Evolutionary conservation across 2,113 vertebrate genomes (phyloP), one percentile per base, ranked within the genome.

Genomic region (Ictalurus punctatus): DNA sequence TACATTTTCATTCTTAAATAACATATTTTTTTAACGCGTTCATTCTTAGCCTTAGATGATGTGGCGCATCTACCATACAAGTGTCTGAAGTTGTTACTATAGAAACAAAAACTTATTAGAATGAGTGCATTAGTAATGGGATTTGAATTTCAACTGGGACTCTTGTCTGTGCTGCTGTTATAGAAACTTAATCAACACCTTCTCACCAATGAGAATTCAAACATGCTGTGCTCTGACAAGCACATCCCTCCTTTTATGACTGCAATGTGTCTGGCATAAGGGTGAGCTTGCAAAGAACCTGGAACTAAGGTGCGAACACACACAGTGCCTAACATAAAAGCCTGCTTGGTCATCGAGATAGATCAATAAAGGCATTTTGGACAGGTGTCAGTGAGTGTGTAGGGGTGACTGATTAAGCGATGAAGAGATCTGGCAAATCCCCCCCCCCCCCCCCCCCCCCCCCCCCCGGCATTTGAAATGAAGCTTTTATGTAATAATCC

Each of bases 401-500:
- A 34, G 59, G 44, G 80, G 87, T 27, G 40, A 30, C 84, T 78
- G 67, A 67, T 37, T 40, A 80, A 61, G 59, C 44, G 34, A 78
- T 87, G 40, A 80, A 73, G 69, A 84, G 37, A 84, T 87, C 30
- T 25, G 86, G 56, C 37, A 86, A 71, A n/a, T n/a, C n/a, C n/a
- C n/a, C n/a, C n/a, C n/a, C n/a, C n/a, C n/a, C n/a, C n/a, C n/a
- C n/a, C n/a, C n/a, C n/a, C n/a, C n/a, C n/a, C n/a, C n/a, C n/a
- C n/a, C 54, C 9, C 4, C 10, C n/a, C 8, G 21, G 54, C 58
- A 13, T 65, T 56, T 58, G 59, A 73, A 71, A n/a, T 9, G 73
- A 80, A 78, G 67, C 40, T 69, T 85, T 89, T 83, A 65, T 74
- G 74, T 80, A 9, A 34, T 87, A 86, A 89, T 87, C 63, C 34